A percentile compares a stretch with the other conserved stretches of the same genome.
Evolutionary conservation across 2,888 invertebrate species (phyloP).

Genomic region (Kuschelorhynchus macadamiae): DNA sequence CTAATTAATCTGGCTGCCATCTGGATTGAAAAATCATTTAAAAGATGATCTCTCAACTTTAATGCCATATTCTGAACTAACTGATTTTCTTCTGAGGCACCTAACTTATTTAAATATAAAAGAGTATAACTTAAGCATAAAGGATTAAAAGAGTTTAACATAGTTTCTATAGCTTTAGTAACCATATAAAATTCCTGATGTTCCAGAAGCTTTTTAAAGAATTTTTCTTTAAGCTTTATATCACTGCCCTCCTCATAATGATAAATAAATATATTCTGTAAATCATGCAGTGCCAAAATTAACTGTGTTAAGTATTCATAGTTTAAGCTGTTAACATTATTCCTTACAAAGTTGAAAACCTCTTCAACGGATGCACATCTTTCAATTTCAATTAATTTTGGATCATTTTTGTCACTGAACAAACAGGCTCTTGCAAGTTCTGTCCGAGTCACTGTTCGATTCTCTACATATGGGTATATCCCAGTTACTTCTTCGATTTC

Average conservation of each 20-base stretch:
- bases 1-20: slow-evolving; percentile 67
- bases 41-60: slow-evolving; percentile 59
- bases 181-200: slow-evolving; percentile 61
- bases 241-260: slow-evolving; percentile 52
- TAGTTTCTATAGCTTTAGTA: slow-evolving; percentile 58
- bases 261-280: slow-evolving; percentile 63
- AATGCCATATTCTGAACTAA: slow-evolving; percentile 64
- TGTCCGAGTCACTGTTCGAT: background rate
- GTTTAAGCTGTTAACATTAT: slow-evolving; percentile 52
- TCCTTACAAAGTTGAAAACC: slow-evolving; percentile 63
- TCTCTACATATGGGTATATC: slow-evolving; percentile 34
- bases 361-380: slow-evolving; percentile 64
- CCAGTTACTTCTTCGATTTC: slow-evolving; percentile 41
- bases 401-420: slow-evolving; percentile 58
- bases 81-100: slow-evolving; percentile 62
- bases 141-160: slow-evolving; percentile 62
- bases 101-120: slow-evolving; percentile 70
- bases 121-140: slow-evolving; percentile 68
- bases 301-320: slow-evolving; percentile 58
- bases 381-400: slow-evolving; percentile 60
- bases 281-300: slow-evolving; percentile 65
- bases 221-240: slow-evolving; percentile 55
- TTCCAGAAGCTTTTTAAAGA: slow-evolving; percentile 59
- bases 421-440: slow-evolving; percentile 27
- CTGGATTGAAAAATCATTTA: slow-evolving; percentile 59